Percentiles rank a stretch among this genome's conserved stretches.
These are phyloP conservation scores for Apoderus coryli DNA, from an alignment of 2,888 invertebrate species.

Conservation along the genomic window DNA sequence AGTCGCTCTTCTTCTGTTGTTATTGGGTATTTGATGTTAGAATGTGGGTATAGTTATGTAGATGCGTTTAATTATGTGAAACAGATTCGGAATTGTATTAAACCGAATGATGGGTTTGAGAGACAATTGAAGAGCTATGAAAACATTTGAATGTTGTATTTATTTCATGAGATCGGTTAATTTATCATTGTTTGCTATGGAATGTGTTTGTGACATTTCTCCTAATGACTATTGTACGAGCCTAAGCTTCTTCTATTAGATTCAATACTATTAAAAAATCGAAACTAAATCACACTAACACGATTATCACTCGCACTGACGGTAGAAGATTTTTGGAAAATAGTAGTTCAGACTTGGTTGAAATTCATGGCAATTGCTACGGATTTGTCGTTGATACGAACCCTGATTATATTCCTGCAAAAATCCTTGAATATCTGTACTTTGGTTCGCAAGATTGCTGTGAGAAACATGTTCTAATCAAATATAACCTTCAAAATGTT, in stretches of 20 bases:
- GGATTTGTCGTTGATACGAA: constrained; percentile 73
- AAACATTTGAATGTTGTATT: not conserved
- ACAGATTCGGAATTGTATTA: constrained; percentile 47
- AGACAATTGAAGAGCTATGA: constrained; percentile 40
- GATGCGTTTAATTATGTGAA: constrained; percentile 56
- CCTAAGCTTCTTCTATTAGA: no score
- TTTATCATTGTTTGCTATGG: no score
- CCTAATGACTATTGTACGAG: no score
- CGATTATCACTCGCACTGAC: constrained; percentile 50
- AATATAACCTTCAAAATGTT: constrained; percentile 52
- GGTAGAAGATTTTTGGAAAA: constrained; percentile 48
- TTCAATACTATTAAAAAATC: no score
- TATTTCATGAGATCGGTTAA: not conserved
- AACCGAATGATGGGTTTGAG: constrained; percentile 71
- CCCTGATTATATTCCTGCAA: constrained; percentile 61
- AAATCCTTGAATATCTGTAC: constrained; percentile 49
- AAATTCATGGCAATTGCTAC: constrained; percentile 17
- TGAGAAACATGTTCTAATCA: constrained; percentile 39
- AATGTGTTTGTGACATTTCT: no score
- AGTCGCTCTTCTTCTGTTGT: constrained; percentile 69
- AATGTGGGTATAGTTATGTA: constrained; percentile 39
- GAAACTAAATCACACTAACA: constrained; percentile 48
- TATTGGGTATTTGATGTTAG: constrained; percentile 66
- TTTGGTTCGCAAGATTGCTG: constrained; percentile 83
- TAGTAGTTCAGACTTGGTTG: constrained; percentile 24